Percentiles rank a stretch among this genome's conserved stretches.
These are phyloP conservation scores for Tetrao urogallus DNA, from an alignment of 2,113 vertebrate genomes.

Conservation along the genomic window DNA sequence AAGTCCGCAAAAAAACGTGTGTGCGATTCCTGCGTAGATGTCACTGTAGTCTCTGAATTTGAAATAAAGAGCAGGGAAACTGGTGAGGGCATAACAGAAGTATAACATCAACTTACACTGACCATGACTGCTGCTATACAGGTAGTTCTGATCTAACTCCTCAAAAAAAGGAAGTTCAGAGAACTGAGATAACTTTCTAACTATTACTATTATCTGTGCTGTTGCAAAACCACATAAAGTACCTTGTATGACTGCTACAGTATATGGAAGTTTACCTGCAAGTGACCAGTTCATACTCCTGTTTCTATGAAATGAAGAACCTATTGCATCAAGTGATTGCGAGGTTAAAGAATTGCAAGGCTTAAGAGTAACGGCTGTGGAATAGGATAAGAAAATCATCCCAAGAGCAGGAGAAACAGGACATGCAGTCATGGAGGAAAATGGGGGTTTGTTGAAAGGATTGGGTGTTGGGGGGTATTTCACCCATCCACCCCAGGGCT, in stretches of 20 bases:
- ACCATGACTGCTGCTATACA: background rate
- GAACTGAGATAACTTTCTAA: background rate
- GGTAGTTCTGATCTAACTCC: background rate
- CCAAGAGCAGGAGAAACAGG: background rate
- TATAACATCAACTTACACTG: background rate
- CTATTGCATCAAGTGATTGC: background rate
- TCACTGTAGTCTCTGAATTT: background rate
- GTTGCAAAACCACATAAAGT: background rate
- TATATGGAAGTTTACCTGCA: background rate
- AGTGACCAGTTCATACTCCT: background rate
- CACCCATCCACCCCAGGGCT: background rate
- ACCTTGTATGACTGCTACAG: background rate
- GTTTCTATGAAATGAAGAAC: background rate
- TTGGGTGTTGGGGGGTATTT: background rate
- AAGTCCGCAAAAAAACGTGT: background rate
- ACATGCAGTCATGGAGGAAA: background rate
- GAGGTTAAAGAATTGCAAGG: background rate
- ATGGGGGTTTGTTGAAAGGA: background rate
- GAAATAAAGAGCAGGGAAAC: background rate
- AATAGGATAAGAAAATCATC: background rate
- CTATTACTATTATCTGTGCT: background rate
- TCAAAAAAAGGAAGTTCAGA: background rate
- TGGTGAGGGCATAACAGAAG: background rate
- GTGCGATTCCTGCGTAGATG: background rate
- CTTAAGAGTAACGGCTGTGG: background rate